Base-by-base conservation (phyloP, 2,888 invertebrate species). In the Nomada fabriciana region DNA sequence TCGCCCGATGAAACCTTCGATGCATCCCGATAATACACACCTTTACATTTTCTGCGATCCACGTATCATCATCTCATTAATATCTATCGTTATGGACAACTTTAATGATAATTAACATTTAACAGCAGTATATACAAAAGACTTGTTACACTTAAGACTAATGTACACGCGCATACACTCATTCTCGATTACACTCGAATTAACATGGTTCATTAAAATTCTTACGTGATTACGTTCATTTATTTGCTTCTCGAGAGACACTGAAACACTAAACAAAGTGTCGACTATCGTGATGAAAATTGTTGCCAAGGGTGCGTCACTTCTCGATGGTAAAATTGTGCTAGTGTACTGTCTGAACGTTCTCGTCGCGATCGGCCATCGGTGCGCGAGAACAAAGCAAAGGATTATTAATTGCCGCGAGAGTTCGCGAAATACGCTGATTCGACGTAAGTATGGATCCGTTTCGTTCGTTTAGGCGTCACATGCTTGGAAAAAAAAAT, bases 51-150 rank as follows among this genome's bases (percentile, higher is more conserved):
- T 18, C 18, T 53, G 18, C 18, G 43, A 64, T 50, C 63, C 64
- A 52, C 63, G 42, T 59, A 43, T 69, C 25, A 57, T 61, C 42
- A 57, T 61, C 20, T 61, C 59, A 59, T 53, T 50, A 52, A 76
- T 53, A 43, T 29, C 47, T 70, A 60, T 52, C 60, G 43, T 70
- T 60, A 53, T 69, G 65, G 65, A 72, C 63, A 73, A 50, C 42
- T 76, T 68, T 68, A 82, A 80, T 59, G 76, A 47, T 69, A 72
- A 72, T 57, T 68, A 53, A 80, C 76, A 78, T 68, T 68, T 78
- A 71, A 80, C 63, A 57, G 65, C 63, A 53, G 57, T 80, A 80
- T 76, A 70, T 76, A 68, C 76, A 76, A 78, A 71, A 76, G 15
- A 63, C 52, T 36, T 76, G 63, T 80, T 76, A 76, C 36, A 36